Evolutionary conservation across 2,888 invertebrate species (phyloP).

Genomic region (Halictus ligatus): DNA sequence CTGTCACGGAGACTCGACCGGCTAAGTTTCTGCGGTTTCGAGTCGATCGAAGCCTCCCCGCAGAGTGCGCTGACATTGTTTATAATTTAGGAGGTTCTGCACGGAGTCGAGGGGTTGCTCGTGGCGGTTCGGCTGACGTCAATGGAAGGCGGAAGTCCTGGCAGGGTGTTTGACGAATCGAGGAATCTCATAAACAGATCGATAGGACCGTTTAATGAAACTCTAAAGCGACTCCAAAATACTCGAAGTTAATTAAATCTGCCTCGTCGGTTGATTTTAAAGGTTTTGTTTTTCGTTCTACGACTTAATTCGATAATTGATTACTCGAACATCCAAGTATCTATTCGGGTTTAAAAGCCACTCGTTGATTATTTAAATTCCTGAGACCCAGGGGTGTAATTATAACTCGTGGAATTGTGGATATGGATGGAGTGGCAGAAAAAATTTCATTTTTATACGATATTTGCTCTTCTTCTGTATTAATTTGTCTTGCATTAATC

Average conservation of each 20-base stretch:
- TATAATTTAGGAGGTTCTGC: conserved; percentile 79
- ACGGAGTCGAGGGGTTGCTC: conserved; percentile 58
- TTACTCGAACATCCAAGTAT: not conserved
- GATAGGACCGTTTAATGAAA: not conserved
- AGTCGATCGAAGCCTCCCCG: conserved; percentile 72
- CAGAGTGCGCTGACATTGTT: conserved; percentile 77
- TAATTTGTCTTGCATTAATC: not conserved
- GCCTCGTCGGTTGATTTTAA: not conserved
- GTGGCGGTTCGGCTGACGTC: conserved; percentile 58
- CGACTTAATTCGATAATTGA: not conserved
- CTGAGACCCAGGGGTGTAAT: not conserved
- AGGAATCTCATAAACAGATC: conserved; percentile 5
- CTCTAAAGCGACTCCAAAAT: conserved; percentile 6
- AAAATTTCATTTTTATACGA: not conserved
- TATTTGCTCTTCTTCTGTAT: not conserved
- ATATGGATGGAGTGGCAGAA: not conserved
- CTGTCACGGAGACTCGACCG: conserved; percentile 29
- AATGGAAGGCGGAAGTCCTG: conserved; percentile 19
- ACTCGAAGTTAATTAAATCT: not conserved
- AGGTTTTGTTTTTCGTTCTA: not conserved
- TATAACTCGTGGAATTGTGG: not conserved
- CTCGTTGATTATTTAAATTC: not conserved
- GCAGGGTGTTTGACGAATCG: not conserved
- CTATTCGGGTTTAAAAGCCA: not conserved
- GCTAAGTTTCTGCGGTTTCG: conserved; percentile 62